Conservation (phyloP, 2,113 vertebrate genomes). For the Alligator mississippiensis region DNA sequence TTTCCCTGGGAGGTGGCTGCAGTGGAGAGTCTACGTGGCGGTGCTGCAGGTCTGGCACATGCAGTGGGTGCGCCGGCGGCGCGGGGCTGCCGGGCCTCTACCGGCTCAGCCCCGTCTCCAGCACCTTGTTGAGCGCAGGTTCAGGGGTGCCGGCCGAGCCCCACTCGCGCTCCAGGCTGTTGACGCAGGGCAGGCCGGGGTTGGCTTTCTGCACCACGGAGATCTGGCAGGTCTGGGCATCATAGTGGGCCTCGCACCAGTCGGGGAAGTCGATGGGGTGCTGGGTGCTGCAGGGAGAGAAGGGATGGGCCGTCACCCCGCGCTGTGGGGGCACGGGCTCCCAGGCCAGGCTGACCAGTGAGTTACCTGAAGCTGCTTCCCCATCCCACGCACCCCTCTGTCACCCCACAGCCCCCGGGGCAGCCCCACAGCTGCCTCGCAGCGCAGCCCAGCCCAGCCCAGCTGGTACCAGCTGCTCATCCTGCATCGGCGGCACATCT, state of each 20-base stretch:
- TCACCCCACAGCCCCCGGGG: rapidly evolving
- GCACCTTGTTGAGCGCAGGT: constrained; percentile 41
- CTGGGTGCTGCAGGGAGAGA: constrained; percentile 82
- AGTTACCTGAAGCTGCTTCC: neutral
- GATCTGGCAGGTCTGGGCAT: constrained; percentile 87
- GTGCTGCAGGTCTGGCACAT: constrained; percentile 24
- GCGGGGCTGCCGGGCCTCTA: rapidly evolving
- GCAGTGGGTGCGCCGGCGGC: neutral
- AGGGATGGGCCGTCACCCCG: rapidly evolving
- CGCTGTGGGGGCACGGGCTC: neutral
- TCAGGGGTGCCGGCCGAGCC: constrained; percentile 69
- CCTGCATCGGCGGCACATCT: rapidly evolving
- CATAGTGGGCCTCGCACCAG: constrained; percentile 87
- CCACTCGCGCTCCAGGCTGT: constrained; percentile 77
- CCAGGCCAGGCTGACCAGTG: rapidly evolving
- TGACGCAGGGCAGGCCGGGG: constrained; percentile 84
- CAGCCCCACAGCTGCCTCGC: rapidly evolving
- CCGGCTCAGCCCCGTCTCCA: neutral
- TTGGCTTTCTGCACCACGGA: constrained; percentile 89
- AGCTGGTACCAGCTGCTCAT: too few relatives aligned
- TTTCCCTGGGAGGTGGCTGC: constrained; percentile 73
- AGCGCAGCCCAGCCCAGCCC: neutral
- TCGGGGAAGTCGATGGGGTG: constrained; percentile 92
- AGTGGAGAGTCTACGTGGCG: neutral
- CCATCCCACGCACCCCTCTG: too few relatives aligned